A percentile compares a stretch with the other conserved stretches of the same genome.
phyloP scores from a whole-genome alignment of 1,140 invertebrate genomes.

The Xylocopa sonorina region DNA sequence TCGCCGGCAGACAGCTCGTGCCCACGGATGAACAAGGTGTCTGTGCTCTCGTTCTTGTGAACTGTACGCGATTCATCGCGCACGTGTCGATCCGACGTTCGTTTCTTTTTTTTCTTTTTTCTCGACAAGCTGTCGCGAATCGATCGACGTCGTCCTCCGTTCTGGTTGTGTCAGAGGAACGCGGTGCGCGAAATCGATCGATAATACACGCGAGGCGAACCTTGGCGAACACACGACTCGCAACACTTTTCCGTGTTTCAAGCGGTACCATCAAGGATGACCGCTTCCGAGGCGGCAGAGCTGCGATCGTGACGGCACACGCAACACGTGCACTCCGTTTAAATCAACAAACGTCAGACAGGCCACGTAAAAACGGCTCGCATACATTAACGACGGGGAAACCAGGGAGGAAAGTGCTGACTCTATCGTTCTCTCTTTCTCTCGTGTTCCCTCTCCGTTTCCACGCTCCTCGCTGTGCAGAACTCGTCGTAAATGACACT shows the following conservation, averaged over 20 bases:
- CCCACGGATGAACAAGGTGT: neutral
- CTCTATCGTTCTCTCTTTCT: neutral
- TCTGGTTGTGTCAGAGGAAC: neutral
- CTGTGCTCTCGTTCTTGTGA: neutral
- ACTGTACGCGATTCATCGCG: neutral
- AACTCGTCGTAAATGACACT: constrained; percentile 57
- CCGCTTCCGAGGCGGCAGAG: neutral
- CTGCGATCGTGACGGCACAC: neutral
- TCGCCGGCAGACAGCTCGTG: neutral
- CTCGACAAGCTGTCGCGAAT: no score
- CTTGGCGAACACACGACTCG: no score
- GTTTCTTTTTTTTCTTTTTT: neutral
- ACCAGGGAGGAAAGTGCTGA: neutral
- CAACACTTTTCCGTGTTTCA: neutral
- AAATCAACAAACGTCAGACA: constrained; percentile 13
- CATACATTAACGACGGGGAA: constrained; percentile 7
- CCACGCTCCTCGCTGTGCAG: neutral
- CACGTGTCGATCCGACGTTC: neutral
- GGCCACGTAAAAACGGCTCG: constrained; percentile 30
- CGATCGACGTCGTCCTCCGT: neutral
- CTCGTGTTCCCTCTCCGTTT: neutral
- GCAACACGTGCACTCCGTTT: constrained; percentile 24
- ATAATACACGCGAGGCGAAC: neutral
- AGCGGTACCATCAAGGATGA: constrained; percentile 17
- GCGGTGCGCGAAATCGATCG: neutral